These are phyloP conservation scores for Mellilla xanthometata DNA, from an alignment of 2,888 invertebrate genomes.

Conservation along the genomic window DNA sequence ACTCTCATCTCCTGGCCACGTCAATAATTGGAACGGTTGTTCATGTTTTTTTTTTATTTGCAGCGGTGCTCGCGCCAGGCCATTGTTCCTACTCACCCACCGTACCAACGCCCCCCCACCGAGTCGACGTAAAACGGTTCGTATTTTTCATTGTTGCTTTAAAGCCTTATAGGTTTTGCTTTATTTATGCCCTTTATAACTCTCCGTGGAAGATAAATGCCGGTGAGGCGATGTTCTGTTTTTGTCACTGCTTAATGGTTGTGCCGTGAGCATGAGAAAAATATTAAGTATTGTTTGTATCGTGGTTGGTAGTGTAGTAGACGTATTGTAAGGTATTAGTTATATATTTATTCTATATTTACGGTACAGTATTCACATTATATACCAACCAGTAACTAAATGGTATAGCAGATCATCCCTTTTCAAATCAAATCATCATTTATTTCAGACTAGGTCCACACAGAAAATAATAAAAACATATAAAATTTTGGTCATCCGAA, in stretches of 20 bases:
- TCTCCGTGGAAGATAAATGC: conserved; percentile 71
- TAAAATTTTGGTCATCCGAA: too few relatives aligned
- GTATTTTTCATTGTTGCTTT: conserved; percentile 82
- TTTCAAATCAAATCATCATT: too few relatives aligned
- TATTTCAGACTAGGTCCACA: too few relatives aligned
- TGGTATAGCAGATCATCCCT: too few relatives aligned
- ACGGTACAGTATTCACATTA: too few relatives aligned
- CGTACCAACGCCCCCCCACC: conserved; percentile 42
- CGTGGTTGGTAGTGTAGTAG: conserved; percentile 3
- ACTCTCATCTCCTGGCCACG: conserved; percentile 69
- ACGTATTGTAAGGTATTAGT: not conserved
- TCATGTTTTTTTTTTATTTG: conserved; percentile 72
- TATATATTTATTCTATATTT: not conserved
- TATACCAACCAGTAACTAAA: too few relatives aligned
- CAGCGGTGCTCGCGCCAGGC: conserved; percentile 71
- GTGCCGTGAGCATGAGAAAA: conserved; percentile 32
- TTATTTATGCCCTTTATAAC: conserved; percentile 79
- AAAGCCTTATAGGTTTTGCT: conserved; percentile 80
- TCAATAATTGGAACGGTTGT: conserved; percentile 80
- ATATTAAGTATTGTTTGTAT: conserved; percentile 16
- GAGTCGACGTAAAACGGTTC: conserved; percentile 75
- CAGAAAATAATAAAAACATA: too few relatives aligned
- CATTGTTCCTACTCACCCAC: too few relatives aligned
- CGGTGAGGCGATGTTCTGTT: conserved; percentile 65
- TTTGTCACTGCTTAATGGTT: conserved; percentile 62